Conservation (phyloP, 92 coral and sea anemone species). For the Bergia puertoricense region DNA sequence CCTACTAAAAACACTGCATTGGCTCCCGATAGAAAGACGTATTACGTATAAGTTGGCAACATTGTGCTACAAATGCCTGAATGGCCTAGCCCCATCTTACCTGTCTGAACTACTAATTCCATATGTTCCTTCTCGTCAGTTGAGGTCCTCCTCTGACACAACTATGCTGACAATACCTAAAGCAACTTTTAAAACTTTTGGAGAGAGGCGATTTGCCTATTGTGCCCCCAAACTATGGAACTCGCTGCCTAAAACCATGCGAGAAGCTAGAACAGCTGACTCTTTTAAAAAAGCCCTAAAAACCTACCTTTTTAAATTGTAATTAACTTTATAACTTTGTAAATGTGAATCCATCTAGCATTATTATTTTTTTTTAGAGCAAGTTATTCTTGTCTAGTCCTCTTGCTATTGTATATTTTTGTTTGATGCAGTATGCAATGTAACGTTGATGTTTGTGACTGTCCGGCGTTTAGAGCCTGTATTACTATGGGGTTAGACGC, state of each 20-base stretch:
- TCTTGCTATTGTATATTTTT: not conserved
- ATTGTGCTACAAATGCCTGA: slow-evolving; percentile 9
- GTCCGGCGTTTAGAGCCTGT: slow-evolving; percentile 12
- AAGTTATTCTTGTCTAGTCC: not conserved
- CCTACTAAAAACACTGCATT: not conserved
- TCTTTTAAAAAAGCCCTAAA: not conserved
- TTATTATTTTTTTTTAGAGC: not conserved
- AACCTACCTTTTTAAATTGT: not conserved
- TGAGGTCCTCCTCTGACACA: slow-evolving; percentile 12
- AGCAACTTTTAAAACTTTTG: not conserved
- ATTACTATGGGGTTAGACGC: slow-evolving; percentile 15
- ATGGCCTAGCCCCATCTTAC: slow-evolving; percentile 14
- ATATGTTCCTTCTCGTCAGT: slow-evolving; percentile 2
- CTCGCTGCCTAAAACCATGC: slow-evolving; percentile 4
- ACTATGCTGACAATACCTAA: not conserved
- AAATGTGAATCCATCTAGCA: not conserved
- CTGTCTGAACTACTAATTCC: slow-evolving; percentile 8
- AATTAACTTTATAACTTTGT: not conserved
- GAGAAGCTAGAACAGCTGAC: not conserved
- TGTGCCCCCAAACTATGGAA: slow-evolving; percentile 10
- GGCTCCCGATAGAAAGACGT: slow-evolving; percentile 3
- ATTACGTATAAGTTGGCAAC: not conserved
- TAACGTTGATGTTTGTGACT: not conserved
- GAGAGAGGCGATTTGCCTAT: slow-evolving; percentile 18
- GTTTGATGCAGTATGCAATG: not conserved